Percentiles rank a stretch among this genome's conserved stretches.
Evolutionary conservation across 30 jellyfish, hydroid and myxozoan species (phyloP).

Genomic region (Chrysaora quinquecirrha): DNA sequence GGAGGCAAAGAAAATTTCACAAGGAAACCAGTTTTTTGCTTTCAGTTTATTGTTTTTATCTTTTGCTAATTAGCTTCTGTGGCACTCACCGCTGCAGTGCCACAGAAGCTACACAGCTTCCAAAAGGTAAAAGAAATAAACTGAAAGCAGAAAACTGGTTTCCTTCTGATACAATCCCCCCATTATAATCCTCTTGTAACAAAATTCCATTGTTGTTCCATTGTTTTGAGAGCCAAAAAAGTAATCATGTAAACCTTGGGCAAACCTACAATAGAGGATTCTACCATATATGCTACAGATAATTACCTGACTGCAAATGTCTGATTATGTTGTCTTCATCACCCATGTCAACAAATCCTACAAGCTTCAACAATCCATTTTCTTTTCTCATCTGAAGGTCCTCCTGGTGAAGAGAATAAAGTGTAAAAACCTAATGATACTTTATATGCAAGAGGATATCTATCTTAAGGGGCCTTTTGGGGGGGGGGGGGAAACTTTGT

Average conservation of each 20-base stretch:
- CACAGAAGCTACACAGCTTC: slow-evolving; percentile 2
- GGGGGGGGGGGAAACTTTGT: too few species aligned
- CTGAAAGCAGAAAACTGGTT: too few species aligned
- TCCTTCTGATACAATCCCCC: not conserved
- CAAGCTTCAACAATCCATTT: slow-evolving; percentile 15
- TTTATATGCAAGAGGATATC: too few species aligned
- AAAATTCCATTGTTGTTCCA: not conserved
- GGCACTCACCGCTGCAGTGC: slow-evolving; percentile 6
- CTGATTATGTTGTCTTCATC: slow-evolving; percentile 1
- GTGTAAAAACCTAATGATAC: too few species aligned
- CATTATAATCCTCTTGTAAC: not conserved
- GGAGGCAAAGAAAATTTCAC: not conserved
- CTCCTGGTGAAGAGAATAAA: not conserved
- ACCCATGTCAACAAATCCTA: slow-evolving; percentile 29
- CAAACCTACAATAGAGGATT: slow-evolving; percentile 1
- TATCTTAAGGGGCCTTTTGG: too few species aligned
- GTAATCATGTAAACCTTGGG: slow-evolving; percentile 2
- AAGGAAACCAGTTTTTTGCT: not conserved
- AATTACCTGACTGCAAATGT: slow-evolving; percentile 17
- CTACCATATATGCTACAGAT: not conserved
- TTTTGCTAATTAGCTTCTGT: not conserved
- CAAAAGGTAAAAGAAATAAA: slow-evolving; percentile 1
- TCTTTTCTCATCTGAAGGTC: slow-evolving; percentile 2
- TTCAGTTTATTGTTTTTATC: too few species aligned
- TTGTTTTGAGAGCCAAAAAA: not conserved